Conservation (phyloP, 1,140 invertebrate species). For the Camponotus pennsylvanicus region DNA sequence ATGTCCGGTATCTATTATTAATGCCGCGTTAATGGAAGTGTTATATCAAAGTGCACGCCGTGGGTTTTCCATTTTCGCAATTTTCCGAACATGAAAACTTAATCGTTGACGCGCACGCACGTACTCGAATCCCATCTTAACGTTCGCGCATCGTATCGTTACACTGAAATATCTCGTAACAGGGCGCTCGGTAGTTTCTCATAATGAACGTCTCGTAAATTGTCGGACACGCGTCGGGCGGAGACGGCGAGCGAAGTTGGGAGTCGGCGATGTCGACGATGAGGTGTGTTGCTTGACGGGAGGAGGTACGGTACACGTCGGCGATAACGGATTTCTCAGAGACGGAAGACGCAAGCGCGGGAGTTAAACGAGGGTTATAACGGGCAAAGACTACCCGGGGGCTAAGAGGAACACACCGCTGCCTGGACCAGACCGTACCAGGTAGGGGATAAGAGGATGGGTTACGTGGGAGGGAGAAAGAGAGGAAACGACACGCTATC, state of each 20-base stretch:
- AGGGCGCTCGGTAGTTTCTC: neutral
- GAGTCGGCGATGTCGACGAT: constrained; percentile 7
- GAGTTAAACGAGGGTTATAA: constrained; percentile 27
- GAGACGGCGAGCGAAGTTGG: neutral
- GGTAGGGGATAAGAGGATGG: constrained; percentile 59
- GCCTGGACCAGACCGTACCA: constrained; percentile 1
- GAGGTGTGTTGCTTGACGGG: neutral
- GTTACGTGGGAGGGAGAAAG: constrained; percentile 58
- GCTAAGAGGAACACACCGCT: constrained; percentile 13
- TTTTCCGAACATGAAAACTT: constrained; percentile 15
- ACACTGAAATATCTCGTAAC: neutral
- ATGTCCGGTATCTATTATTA: constrained; percentile 21
- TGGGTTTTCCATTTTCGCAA: neutral
- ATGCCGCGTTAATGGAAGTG: constrained; percentile 39
- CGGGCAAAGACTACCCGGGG: neutral
- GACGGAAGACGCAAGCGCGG: constrained; percentile 7
- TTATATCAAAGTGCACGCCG: neutral
- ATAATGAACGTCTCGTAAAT: constrained; percentile 55
- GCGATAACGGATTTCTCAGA: constrained; percentile 12
- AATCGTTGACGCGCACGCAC: neutral
- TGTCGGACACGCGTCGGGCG: constrained; percentile 8
- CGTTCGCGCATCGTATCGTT: neutral
- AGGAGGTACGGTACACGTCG: neutral
- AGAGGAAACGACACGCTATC: constrained; percentile 79
- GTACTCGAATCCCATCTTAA: neutral